These are phyloP conservation scores for Willisornis vidua DNA, from an alignment of 2,113 vertebrate genomes.

Conservation along the genomic window DNA sequence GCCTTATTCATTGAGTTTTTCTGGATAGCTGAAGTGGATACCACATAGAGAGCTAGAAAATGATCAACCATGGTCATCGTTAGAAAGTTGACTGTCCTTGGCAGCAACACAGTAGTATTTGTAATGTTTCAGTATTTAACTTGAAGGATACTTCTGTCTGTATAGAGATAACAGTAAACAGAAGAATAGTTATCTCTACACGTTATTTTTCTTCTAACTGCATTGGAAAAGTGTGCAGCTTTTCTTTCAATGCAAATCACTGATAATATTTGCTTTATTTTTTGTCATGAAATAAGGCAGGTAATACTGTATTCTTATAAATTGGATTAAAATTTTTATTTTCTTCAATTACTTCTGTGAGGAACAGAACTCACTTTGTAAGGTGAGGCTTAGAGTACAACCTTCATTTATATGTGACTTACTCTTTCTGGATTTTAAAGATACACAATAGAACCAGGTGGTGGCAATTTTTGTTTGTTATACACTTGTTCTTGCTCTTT, in stretches of 20 bases:
- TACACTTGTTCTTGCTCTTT: background rate
- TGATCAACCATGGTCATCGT: background rate
- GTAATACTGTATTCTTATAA: background rate
- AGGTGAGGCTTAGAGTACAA: background rate
- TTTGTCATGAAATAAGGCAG: background rate
- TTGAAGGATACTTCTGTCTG: background rate
- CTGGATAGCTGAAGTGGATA: background rate
- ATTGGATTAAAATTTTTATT: background rate
- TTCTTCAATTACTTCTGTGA: background rate
- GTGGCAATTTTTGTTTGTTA: background rate
- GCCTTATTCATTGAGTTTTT: background rate
- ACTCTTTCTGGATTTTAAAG: background rate
- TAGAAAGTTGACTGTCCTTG: background rate
- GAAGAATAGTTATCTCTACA: background rate
- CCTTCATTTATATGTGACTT: background rate
- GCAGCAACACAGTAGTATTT: background rate
- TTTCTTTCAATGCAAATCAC: background rate
- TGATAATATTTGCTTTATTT: background rate
- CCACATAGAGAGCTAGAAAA: background rate
- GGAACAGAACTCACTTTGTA: background rate
- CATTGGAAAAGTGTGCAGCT: background rate
- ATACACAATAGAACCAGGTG: background rate
- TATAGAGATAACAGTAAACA: background rate
- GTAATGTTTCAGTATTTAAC: background rate
- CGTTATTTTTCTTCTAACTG: background rate